A percentile compares a stretch with the other conserved stretches of the same genome.
Evolutionary conservation across 2,797 vertebrate genomes (phyloP).

Genomic region (Argentina silus): DNA sequence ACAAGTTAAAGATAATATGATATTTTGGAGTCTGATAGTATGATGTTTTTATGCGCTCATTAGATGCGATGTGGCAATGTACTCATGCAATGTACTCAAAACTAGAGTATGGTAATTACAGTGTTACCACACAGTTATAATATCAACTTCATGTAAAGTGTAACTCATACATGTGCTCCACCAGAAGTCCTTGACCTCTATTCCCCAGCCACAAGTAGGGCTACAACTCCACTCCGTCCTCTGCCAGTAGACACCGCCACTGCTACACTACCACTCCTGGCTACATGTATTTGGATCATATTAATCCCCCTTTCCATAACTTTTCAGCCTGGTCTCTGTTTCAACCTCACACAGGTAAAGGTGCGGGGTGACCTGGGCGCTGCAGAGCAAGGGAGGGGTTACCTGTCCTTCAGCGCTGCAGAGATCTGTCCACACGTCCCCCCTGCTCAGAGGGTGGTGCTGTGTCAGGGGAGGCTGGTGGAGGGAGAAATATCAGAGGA

Average conservation of each 20-base stretch:
- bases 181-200: too few relatives aligned
- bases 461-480: not conserved
- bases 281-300: slow-evolving; percentile 38
- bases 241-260: slow-evolving; percentile 45
- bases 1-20: too few relatives aligned
- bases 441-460: slow-evolving; percentile 13
- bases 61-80: too few relatives aligned
- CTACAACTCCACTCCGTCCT: slow-evolving; percentile 8
- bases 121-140: too few relatives aligned
- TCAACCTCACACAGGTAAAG: slow-evolving; percentile 45
- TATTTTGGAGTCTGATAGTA: too few relatives aligned
- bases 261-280: slow-evolving; percentile 24
- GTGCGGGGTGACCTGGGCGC: slow-evolving; percentile 44
- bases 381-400: slow-evolving; percentile 27
- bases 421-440: slow-evolving; percentile 32
- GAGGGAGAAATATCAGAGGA: slow-evolving; percentile 6
- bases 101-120: too few relatives aligned
- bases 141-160: too few relatives aligned
- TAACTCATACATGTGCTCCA: too few relatives aligned
- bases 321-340: slow-evolving; percentile 32
- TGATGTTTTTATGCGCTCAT: too few relatives aligned
- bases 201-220: not conserved
- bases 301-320: slow-evolving; percentile 28
- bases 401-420: slow-evolving; percentile 50
- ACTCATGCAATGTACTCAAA: too few relatives aligned